Evolutionary conservation across 2,113 vertebrate genomes (phyloP).

Genomic region (Trogon melanurus): DNA sequence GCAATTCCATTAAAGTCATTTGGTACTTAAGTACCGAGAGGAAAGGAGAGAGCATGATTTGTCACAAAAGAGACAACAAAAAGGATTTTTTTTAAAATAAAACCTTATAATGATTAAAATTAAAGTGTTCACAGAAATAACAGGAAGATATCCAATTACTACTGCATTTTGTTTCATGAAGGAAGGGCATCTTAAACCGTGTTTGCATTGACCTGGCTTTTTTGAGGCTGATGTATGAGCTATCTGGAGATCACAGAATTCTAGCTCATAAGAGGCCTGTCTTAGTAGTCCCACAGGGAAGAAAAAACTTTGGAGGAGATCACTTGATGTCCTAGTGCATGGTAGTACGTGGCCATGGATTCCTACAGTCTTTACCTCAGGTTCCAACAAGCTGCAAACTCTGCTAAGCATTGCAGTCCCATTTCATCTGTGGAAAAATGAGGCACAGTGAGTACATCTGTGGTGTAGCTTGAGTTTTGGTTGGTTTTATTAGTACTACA

Average conservation of each 20-base stretch:
- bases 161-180: not conserved
- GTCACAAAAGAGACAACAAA: not conserved
- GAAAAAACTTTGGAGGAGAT: not conserved
- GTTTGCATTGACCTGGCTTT: not conserved
- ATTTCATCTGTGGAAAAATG: not conserved
- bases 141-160: not conserved
- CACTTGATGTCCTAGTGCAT: not conserved
- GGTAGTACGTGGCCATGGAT: fast-evolving
- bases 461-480: not conserved
- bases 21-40: not conserved
- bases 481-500: not conserved
- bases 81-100: not conserved
- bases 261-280: not conserved
- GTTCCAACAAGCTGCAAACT: not conserved
- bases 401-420: not conserved
- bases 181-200: not conserved
- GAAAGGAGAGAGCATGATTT: not conserved
- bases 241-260: not conserved
- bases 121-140: not conserved
- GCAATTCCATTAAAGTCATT: not conserved
- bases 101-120: not conserved
- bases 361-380: not conserved
- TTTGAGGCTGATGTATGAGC: not conserved
- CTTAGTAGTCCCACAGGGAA: not conserved
- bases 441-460: not conserved